A percentile compares a stretch with the other conserved stretches of the same genome.
These are phyloP conservation scores for Fragum fragum DNA, from an alignment of 2,888 invertebrate genomes.

Conservation along the genomic window DNA sequence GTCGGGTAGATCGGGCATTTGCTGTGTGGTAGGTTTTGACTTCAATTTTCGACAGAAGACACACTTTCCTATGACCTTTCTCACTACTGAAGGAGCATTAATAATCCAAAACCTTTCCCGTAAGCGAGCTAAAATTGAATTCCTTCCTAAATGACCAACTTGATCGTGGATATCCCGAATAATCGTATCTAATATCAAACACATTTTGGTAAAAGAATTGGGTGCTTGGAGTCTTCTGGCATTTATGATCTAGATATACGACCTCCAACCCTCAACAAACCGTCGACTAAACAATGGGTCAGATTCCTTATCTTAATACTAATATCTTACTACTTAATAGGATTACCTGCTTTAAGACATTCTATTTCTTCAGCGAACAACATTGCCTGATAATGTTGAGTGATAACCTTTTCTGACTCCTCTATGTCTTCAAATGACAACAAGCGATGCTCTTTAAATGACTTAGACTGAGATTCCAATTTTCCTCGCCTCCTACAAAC, in stretches of 20 bases:
- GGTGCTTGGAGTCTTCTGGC: conserved; percentile 30
- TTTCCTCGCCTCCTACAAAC: too few relatives aligned
- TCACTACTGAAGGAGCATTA: conserved; percentile 45
- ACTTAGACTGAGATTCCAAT: too few relatives aligned
- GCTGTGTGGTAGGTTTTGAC: conserved; percentile 28
- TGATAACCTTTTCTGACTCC: too few relatives aligned
- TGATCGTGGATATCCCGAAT: conserved; percentile 30
- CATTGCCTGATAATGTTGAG: too few relatives aligned
- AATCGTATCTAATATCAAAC: conserved; percentile 40
- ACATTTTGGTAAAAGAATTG: conserved; percentile 48
- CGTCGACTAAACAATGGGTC: not conserved
- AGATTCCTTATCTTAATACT: conserved; percentile 1
- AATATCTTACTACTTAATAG: too few relatives aligned
- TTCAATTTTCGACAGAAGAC: conserved; percentile 37
- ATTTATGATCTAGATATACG: conserved; percentile 28
- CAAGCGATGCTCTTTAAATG: too few relatives aligned
- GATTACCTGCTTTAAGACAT: too few relatives aligned
- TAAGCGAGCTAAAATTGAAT: conserved; percentile 5
- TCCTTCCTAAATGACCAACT: conserved; percentile 44
- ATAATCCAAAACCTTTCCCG: conserved; percentile 48
- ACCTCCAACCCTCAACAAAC: conserved; percentile 13
- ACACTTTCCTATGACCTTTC: conserved; percentile 43
- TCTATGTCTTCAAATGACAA: too few relatives aligned
- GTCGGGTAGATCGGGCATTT: conserved; percentile 50
- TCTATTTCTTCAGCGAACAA: too few relatives aligned